Base-by-base conservation (phyloP, 2,797 vertebrate genomes). In the Glyptemys insculpta region DNA sequence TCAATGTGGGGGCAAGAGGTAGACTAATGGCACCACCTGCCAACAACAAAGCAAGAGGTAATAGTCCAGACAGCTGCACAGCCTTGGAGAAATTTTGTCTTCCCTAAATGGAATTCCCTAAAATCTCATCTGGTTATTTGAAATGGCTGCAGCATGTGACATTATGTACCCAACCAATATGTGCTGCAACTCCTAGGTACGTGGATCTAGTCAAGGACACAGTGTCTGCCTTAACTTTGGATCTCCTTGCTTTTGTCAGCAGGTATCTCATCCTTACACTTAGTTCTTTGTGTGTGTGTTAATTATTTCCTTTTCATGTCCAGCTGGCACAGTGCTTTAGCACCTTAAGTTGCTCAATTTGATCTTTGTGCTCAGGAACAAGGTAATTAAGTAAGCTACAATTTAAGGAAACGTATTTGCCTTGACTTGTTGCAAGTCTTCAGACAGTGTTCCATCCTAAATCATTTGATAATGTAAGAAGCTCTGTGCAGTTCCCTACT, bases 341-440 rank as follows among this genome's bases (percentile, higher is more conserved):
- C 98, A 98, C 98, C 98, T 98, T 95, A 97, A 98, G 97, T 98
- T 96, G 97, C 98, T 98, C 97, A 95, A 19, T 98, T 98, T 98
- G 98, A 98, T 98, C 98, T 97, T 97, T 98, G 97, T 95, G 88
- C 98, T 97, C 88, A 91, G 97, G 97, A 98, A 98, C 98, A 97
- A 98, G 98, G 98, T 98, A 98, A 98, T 98, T 98, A 98, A 98
- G 97, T 95, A 95, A 92, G 98, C 96, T 89, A 97, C 97, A 96
- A 97, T 98, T 98, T 98, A 98, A 97, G 96, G 82, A 96, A 98
- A 92, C 4, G 31, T 95, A 92, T 94, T 97, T 97, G 95, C 96
- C 97, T 94, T 94, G 81, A 97, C 98, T 97, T 95, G 97, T 86
- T 96, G 96, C 96, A 94, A 81, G 52, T 92, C 97, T 98, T 96